Conservation (phyloP, 2,113 vertebrate genomes). For the Corvus cornix region DNA sequence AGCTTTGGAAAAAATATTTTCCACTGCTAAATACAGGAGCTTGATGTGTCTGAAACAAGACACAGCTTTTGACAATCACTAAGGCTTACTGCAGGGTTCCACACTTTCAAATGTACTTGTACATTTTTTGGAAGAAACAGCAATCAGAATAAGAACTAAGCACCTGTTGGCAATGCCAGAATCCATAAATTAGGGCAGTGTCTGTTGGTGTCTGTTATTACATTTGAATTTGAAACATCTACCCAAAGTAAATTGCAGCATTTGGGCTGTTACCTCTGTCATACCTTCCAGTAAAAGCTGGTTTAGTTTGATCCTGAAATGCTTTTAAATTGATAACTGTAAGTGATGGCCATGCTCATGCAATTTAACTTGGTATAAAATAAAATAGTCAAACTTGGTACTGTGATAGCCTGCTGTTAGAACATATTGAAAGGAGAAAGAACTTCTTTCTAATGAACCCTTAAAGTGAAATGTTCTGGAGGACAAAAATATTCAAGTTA, state of each 20-base stretch:
- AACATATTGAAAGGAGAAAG: conserved; percentile 69
- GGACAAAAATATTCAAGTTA: conserved; percentile 75
- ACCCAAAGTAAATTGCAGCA: conserved; percentile 50
- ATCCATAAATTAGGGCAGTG: conserved; percentile 54
- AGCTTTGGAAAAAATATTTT: conserved; percentile 40
- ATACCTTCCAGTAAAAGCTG: conserved; percentile 46
- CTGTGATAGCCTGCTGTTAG: conserved; percentile 69
- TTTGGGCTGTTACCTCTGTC: conserved; percentile 45
- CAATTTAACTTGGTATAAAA: conserved; percentile 68
- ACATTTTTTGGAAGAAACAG: conserved; percentile 20
- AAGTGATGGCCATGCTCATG: conserved; percentile 43
- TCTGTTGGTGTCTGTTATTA: conserved; percentile 63
- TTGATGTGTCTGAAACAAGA: conserved; percentile 25
- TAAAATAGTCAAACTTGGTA: conserved; percentile 59
- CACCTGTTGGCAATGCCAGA: conserved; percentile 57
- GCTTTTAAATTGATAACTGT: conserved; percentile 67
- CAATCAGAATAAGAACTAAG: conserved; percentile 42
- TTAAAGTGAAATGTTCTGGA: conserved; percentile 72
- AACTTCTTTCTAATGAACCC: conserved; percentile 68
- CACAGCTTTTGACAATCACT: conserved; percentile 45
- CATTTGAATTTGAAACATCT: conserved; percentile 71
- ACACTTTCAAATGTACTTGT: conserved; percentile 29
- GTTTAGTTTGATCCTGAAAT: conserved; percentile 63
- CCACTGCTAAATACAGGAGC: not conserved
- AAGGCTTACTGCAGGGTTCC: conserved; percentile 41